Conservation (phyloP, 1,140 invertebrate genomes). For the Pomacea maculata region DNA sequence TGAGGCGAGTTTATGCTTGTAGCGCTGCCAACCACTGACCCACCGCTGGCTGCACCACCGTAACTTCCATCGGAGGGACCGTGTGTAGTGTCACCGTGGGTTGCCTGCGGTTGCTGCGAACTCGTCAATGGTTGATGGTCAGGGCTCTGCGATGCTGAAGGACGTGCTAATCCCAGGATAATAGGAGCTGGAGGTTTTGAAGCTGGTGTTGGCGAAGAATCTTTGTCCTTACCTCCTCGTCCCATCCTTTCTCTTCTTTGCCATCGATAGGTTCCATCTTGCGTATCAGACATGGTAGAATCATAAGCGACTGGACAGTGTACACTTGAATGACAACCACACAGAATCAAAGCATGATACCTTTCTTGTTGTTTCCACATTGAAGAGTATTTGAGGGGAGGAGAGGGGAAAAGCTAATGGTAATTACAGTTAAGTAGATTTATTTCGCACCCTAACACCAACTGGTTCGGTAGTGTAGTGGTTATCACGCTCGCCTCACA, state of each 20-base stretch:
- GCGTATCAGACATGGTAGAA: background rate
- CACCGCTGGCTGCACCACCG: background rate
- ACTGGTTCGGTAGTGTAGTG: conserved; percentile 22
- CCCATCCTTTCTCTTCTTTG: conserved; percentile 3
- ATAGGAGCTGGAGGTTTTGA: conserved; percentile 25
- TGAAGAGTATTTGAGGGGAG: background rate
- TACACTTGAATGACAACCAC: background rate
- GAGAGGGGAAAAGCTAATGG: background rate
- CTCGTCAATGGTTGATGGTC: background rate
- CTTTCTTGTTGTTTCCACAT: background rate
- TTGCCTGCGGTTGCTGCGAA: background rate
- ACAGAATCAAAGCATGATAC: background rate
- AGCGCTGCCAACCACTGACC: background rate
- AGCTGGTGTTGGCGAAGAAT: conserved; percentile 11
- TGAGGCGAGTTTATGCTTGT: background rate
- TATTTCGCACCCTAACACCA: background rate
- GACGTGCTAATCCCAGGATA: conserved; percentile 30
- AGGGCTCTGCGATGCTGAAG: background rate
- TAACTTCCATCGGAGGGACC: background rate
- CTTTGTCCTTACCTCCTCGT: conserved; percentile 6
- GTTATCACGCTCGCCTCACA: conserved; percentile 27
- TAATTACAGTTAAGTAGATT: background rate
- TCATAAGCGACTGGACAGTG: background rate
- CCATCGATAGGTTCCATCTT: background rate
- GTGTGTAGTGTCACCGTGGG: too few relatives aligned